phyloP scores from a whole-genome alignment of 2,888 invertebrate species.

The Prosopocoilus inquinatus region DNA sequence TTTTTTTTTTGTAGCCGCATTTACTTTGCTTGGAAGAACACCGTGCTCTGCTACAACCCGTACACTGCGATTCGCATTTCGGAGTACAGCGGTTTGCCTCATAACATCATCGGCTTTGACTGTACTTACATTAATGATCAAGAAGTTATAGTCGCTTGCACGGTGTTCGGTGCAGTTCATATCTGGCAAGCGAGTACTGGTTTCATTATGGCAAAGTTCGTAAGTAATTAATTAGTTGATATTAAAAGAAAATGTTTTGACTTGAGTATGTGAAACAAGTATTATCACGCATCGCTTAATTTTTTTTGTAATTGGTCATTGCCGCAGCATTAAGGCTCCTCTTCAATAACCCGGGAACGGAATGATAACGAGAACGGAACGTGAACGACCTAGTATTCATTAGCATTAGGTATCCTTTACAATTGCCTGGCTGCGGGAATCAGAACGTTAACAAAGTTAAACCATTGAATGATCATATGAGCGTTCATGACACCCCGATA shows the following conservation, averaged over 20 bases:
- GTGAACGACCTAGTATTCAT: too few relatives aligned
- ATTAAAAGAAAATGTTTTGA: too few relatives aligned
- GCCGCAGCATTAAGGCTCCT: too few relatives aligned
- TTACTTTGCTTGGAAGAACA: constrained; percentile 59
- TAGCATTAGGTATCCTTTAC: too few relatives aligned
- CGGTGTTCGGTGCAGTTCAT: constrained; percentile 55
- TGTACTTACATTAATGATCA: constrained; percentile 48
- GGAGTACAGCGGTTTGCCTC: constrained; percentile 56
- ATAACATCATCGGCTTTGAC: constrained; percentile 55
- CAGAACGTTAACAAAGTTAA: too few relatives aligned
- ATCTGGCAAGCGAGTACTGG: constrained; percentile 59
- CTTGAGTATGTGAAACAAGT: too few relatives aligned
- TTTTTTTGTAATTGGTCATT: constrained; percentile 10
- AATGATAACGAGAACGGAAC: too few relatives aligned
- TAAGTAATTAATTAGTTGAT: constrained; percentile 35
- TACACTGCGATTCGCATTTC: constrained; percentile 63
- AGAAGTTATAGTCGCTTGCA: constrained; percentile 56
- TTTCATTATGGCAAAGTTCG: constrained; percentile 51
- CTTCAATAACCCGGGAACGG: too few relatives aligned
- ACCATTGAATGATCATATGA: too few relatives aligned
- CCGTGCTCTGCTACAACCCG: constrained; percentile 62
- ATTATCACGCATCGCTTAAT: constrained; percentile 1
- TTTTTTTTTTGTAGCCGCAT: constrained; percentile 61
- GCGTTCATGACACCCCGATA: too few relatives aligned
- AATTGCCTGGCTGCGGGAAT: too few relatives aligned